phyloP scores from a whole-genome alignment of 2,113 vertebrate genomes.

The Colossoma macropomum region DNA sequence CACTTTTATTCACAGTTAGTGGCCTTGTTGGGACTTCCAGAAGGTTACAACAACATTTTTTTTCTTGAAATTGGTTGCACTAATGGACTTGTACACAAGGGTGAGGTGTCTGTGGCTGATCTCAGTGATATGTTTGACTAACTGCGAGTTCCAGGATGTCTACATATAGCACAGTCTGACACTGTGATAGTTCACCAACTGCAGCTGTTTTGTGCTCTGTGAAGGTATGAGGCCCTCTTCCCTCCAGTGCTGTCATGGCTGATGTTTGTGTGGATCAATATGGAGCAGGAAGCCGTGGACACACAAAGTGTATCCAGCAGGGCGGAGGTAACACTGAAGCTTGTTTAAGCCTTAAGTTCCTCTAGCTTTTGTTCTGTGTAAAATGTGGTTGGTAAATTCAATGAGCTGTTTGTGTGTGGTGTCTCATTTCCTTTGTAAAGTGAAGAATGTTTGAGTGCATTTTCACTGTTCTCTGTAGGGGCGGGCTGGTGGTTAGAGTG shows the following conservation, averaged over 20 bases:
- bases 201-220: conserved; percentile 40
- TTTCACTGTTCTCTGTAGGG: not conserved
- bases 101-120: not conserved
- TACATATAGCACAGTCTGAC: not conserved
- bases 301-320: conserved; percentile 75
- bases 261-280: conserved; percentile 92
- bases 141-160: not conserved
- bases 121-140: not conserved
- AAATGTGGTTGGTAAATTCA: not conserved
- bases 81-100: too few species aligned
- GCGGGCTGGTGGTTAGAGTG: not conserved
- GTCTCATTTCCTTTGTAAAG: not conserved
- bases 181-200: not conserved
- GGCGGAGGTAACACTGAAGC: conserved; percentile 80
- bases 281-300: conserved; percentile 88
- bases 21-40: too few species aligned
- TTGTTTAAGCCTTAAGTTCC: not conserved
- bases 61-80: too few species aligned
- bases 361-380: not conserved
- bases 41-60: too few species aligned
- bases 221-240: conserved; percentile 93
- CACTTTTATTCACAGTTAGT: too few species aligned
- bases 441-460: not conserved
- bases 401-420: not conserved
- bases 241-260: conserved; percentile 86